Evolutionary conservation across 2,797 vertebrate genomes (phyloP), one percentile per base, ranked within the genome.

Genomic region (Lophotriccus pileatus): DNA sequence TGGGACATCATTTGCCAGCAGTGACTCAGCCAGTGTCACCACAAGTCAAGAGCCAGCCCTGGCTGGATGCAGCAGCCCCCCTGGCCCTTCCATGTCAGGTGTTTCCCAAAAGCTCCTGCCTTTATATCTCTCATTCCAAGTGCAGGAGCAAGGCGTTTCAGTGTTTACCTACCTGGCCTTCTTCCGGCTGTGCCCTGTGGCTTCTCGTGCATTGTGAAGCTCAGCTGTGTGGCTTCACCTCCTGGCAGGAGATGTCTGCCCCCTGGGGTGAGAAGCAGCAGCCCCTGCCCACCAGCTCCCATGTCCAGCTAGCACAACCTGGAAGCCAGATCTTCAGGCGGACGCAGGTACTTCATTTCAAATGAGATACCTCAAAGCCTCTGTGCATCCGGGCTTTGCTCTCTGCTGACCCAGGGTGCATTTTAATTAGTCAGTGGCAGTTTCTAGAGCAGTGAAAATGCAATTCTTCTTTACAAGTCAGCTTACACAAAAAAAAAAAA

Each of bases 1-100:
- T 41, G 72, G 67, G 87, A 83, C 83, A 89, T 13, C 15, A 21
- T 12, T 76, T 81, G 77, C 83, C 77, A 94, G 91, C 49, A 47
- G n/a, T 86, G 85, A 93, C 67, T 93, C 76, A 87, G 22, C 18
- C 77, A 64, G n/a, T 12, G 22, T 10, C 49, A 72, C 75, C 70
- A 39, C 19, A 85, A 81, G 47, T 13, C 28, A 56, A 60, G 21
- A 53, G 2, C 39, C 34, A 69, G 20, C 36, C 25, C 34, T 2
- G 0, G 19, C 12, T 18, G 5, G 58, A 60, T 47, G 13, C 22
- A 22, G 25, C 25, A 67, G 12, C 28, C 47, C 25, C 36, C 8
- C 9, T 32, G 14, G 7, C 28, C n/a, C n/a, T 91, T 55, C 47
- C 39, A 12, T 2, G 2, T 10, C 50, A 64, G 30, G 12, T 55